Percentiles rank a stretch among this genome's conserved stretches.
phyloP scores from a whole-genome alignment of 2,888 invertebrate genomes.

The Temnothorax unifasciatus region DNA sequence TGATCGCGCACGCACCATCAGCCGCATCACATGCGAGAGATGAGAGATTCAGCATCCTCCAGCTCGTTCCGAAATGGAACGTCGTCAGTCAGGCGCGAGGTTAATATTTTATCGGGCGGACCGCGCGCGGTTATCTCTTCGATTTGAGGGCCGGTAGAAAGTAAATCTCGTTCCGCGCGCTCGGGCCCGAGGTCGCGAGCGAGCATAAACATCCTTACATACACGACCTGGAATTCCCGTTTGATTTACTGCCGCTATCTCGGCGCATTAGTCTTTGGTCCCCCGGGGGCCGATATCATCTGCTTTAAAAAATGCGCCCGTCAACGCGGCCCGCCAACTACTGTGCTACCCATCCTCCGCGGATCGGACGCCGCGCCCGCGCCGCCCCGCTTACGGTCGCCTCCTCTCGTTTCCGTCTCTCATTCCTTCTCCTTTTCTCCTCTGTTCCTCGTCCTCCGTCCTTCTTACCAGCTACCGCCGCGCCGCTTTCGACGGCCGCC shows the following conservation, averaged over 20 bases:
- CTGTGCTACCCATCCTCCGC: slow-evolving; percentile 79
- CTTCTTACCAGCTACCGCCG: slow-evolving; percentile 33
- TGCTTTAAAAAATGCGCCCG: slow-evolving; percentile 82
- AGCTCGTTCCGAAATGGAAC: slow-evolving; percentile 64
- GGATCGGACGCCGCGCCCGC: slow-evolving; percentile 66
- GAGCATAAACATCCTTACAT: slow-evolving; percentile 76
- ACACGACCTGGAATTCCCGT: slow-evolving; percentile 78
- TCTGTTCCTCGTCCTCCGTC: not conserved
- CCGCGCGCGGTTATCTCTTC: slow-evolving; percentile 68
- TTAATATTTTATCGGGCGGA: slow-evolving; percentile 73
- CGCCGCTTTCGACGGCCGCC: slow-evolving; percentile 47
- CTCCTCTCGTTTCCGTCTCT: slow-evolving; percentile 37
- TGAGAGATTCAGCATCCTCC: not conserved
- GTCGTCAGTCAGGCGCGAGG: slow-evolving; percentile 59
- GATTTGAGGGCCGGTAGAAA: slow-evolving; percentile 74
- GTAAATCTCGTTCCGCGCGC: slow-evolving; percentile 72
- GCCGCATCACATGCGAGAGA: not conserved
- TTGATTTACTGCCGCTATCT: slow-evolving; percentile 84
- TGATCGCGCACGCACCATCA: slow-evolving; percentile 4
- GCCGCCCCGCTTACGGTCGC: slow-evolving; percentile 66
- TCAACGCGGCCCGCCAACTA: slow-evolving; percentile 80
- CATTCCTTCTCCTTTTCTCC: slow-evolving; percentile 14
- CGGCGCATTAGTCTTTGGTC: slow-evolving; percentile 82
- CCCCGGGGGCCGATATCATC: slow-evolving; percentile 82
- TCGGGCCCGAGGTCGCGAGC: slow-evolving; percentile 70